Base-by-base conservation (phyloP, 64 coral and sea anemone genomes). In the Stichodactyla helianthus region DNA sequence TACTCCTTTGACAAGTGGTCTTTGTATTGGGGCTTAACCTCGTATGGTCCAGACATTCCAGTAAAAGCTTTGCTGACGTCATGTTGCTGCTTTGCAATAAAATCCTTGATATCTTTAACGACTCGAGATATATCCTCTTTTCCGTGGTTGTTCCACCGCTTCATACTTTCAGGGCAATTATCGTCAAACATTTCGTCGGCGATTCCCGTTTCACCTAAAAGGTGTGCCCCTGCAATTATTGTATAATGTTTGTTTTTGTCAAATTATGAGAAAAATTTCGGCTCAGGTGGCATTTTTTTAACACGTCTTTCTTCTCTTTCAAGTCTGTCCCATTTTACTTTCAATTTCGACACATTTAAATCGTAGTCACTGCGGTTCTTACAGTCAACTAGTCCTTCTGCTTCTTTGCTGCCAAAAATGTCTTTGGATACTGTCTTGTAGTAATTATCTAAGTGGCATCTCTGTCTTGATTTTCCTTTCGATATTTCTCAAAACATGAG, bases 91-190 rank as follows among this genome's bases (percentile, higher is more conserved):
- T 71, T 71, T 27, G 20, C 23, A 8, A 71, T 71, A 27, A 71
- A 71, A 25, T 71, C 67, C 20, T 27, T 23, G 67, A 71, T 71
- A 71, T 71, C 8, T 71, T 23, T 7, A 71, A 71, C 67, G 23
- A 71, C 67, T 71, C 23, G 67, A 23, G 22, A 71, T 71, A 82
- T 80, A 79, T 80, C 79, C 63, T 22, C 51, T 14, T 89, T 82
- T 82, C 53, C 77, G 53, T 35, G 25, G 17, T 89, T 70, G 25
- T 89, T 87, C 91, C 87, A 89, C 61, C 61, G 77, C 86, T 93
- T 89, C 13, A 93, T 79, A 35, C 91, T 93, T 79, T 93, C 86
- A 55, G 87, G 82, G 52, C 85, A 82, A 81, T 93, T 93, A 50
- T 93, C 81, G 52, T 89, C 87, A 54, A 89, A 93, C 22, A 89